These are phyloP conservation scores for Paracanthobrama guichenoti DNA, from an alignment of 2,113 vertebrate genomes.

Conservation along the genomic window DNA sequence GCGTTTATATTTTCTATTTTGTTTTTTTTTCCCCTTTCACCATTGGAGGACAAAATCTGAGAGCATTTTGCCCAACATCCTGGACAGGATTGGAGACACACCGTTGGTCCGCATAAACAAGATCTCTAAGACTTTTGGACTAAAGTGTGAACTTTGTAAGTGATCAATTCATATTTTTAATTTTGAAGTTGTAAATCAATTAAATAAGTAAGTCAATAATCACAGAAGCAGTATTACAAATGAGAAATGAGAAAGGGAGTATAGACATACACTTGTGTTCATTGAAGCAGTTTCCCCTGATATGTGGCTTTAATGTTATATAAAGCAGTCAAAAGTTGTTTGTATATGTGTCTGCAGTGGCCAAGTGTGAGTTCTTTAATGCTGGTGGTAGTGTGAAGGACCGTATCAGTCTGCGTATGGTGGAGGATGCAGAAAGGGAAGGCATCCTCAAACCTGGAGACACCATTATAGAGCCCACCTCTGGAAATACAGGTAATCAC, in stretches of 20 bases:
- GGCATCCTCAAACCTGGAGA: constrained; percentile 90
- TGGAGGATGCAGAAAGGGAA: constrained; percentile 88
- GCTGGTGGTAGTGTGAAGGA: constrained; percentile 96
- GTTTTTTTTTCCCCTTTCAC: not conserved
- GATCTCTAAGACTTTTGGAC: constrained; percentile 83
- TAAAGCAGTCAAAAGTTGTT: not conserved
- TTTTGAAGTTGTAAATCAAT: not conserved
- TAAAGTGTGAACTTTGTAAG: constrained; percentile 95
- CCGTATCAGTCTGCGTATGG: constrained; percentile 91
- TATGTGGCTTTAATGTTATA: not conserved
- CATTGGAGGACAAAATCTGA: constrained; percentile 65
- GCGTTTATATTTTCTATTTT: not conserved
- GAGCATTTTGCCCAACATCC: constrained; percentile 85
- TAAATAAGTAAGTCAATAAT: not conserved
- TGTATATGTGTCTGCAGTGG: constrained; percentile 77
- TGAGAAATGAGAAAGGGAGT: not conserved
- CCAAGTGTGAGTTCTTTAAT: constrained; percentile 95
- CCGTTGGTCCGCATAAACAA: constrained; percentile 92
- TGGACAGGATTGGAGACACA: constrained; percentile 87
- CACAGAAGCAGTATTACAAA: not conserved
- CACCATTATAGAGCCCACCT: constrained; percentile 95
- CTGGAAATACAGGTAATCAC: constrained; percentile 90
- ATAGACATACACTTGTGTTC: not conserved
- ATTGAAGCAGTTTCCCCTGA: not conserved
- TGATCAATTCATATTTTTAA: constrained; percentile 26